Evolutionary conservation across 2,113 vertebrate species (phyloP), one percentile per base, ranked within the genome.

Genomic region (Ptilorrhoa leucosticta): DNA sequence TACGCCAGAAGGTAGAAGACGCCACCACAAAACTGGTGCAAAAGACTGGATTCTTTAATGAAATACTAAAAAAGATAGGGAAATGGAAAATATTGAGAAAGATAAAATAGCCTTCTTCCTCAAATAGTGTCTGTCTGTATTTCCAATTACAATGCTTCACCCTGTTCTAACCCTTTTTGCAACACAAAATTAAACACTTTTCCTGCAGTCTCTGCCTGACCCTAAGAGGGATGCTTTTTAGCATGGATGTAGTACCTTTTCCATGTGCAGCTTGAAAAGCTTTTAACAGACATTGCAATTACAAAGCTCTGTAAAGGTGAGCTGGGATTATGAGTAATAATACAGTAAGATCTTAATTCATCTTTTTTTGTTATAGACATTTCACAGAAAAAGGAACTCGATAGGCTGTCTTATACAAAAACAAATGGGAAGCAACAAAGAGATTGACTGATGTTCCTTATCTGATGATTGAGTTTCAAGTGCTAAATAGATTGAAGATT

Each of bases 381-480:
- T 92, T 89, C 57, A 84, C 13, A 44, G 51, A 30, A 91, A 91
- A 79, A 33, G 64, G 42, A 91, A 93, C 50, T 90, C 0, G 0
- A 77, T 93, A 80, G 40, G 48, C 18, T 76, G 37, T 65, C 11
- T 72, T 88, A 27, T 9, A 61, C 40, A 88, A 82, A 95, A 89
- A 33, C 50, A 90, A 92, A 92, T n/a, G 22, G 27, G 64, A 81
- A 89, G 28, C 28, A 64, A 28, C 0, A 1, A 86, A 94, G 61
- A 69, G n/a, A 44, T 33, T 68, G 30, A 66, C 42, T 60, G 20
- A 23, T 72, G 8, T 44, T 91, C 61, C 40, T 56, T 89, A 75
- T 42, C 53, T 76, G 56, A 93, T 87, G 70, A 83, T 79, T 91
- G 65, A 87, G n/a, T 94, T 96, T 94, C 87, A 89, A 87, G 66